A percentile compares a stretch with the other conserved stretches of the same genome.
Conservation (phyloP, 1,140 invertebrate species). For the Tribolium castaneum region DNA sequence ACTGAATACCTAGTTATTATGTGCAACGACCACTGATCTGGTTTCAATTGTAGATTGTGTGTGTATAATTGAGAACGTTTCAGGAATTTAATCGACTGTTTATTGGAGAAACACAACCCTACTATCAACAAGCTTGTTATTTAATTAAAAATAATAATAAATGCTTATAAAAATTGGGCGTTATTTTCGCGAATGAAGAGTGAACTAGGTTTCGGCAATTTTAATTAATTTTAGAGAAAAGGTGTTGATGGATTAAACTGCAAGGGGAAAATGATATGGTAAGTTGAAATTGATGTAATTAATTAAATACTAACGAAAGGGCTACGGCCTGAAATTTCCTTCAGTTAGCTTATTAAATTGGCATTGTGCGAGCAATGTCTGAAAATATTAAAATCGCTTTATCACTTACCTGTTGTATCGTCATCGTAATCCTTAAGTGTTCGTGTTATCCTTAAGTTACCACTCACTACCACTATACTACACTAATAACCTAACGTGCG, state of each 20-base stretch:
- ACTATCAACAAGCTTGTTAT: not conserved
- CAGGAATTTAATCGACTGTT: constrained; percentile 14
- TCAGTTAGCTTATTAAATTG: constrained; percentile 37
- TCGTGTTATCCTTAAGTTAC: constrained; percentile 49
- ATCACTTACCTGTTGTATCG: constrained; percentile 55
- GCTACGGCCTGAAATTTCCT: constrained; percentile 21
- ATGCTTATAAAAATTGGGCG: not conserved
- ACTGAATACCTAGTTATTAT: constrained; percentile 36
- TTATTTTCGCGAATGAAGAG: not conserved
- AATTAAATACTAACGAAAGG: constrained; percentile 48
- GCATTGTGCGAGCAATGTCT: not conserved
- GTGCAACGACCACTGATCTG: constrained; percentile 37
- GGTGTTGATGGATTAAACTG: constrained; percentile 6
- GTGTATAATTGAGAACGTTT: constrained; percentile 18
- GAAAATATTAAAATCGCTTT: not conserved
- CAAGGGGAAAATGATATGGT: constrained; percentile 15
- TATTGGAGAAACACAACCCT: constrained; percentile 15
- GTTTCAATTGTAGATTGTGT: constrained; percentile 37
- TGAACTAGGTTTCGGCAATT: not conserved
- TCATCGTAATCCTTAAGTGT: constrained; percentile 50
- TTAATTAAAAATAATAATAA: not conserved
- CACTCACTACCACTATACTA: constrained; percentile 50
- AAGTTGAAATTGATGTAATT: constrained; percentile 19
- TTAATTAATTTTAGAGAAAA: constrained; percentile 14
- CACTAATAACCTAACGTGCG: constrained; percentile 50